Evolutionary conservation across 92 coral and sea anemone genomes (phyloP).

Genomic region (Porites cylindrica): DNA sequence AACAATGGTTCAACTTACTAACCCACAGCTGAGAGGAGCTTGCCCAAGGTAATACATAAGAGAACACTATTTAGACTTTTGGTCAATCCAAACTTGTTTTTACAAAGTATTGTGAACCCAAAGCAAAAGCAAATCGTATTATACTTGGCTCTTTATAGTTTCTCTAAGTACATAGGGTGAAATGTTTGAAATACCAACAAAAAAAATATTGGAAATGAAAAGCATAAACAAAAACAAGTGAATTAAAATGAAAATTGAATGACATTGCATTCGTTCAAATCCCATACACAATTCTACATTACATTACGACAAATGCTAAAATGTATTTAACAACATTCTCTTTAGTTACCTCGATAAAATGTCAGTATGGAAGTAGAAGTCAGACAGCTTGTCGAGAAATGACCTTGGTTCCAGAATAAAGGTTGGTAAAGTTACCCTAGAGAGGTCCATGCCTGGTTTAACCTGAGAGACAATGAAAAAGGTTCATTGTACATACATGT

Average conservation of each 20-base stretch:
- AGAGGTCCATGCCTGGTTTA: conserved; percentile 98
- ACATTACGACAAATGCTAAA: not conserved
- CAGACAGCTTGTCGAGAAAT: conserved; percentile 96
- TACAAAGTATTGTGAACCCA: too few species aligned
- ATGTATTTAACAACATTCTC: not conserved
- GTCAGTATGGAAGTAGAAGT: conserved; percentile 93
- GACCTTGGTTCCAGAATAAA: conserved; percentile 98
- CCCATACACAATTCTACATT: not conserved
- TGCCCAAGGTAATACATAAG: too few species aligned
- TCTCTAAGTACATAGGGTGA: too few species aligned
- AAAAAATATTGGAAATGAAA: too few species aligned
- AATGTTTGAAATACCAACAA: too few species aligned
- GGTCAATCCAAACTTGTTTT: too few species aligned
- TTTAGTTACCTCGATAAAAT: conserved; percentile 85
- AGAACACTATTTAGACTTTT: too few species aligned
- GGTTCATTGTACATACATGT: not conserved
- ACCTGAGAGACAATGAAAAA: conserved; percentile 63
- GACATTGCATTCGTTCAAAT: not conserved
- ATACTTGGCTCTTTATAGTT: too few species aligned
- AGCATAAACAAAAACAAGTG: too few species aligned
- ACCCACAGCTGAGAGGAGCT: too few species aligned
- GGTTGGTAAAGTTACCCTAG: conserved; percentile 93
- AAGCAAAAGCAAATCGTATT: too few species aligned
- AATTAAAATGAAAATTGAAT: not conserved
- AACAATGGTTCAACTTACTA: too few species aligned